Evolutionary conservation across 2,113 vertebrate species (phyloP), one percentile per base, ranked within the genome.

Genomic region (Melierax canorus): DNA sequence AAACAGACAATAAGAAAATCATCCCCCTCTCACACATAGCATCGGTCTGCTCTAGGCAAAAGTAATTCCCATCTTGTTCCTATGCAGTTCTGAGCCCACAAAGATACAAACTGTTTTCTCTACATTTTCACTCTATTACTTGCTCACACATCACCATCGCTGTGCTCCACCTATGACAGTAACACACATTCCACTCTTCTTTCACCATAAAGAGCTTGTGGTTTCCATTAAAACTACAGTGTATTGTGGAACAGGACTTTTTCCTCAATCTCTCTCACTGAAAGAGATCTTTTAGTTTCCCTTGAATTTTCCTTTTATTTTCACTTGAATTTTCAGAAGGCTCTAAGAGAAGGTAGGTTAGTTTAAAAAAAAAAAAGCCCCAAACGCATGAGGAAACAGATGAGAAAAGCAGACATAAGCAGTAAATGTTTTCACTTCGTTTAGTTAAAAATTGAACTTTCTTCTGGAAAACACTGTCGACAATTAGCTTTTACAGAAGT

Each of bases 201-300:
- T 46, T 36, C 58, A n/a, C 73, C 3, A 1, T 16, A 11, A 80
- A 58, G 23, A 36, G 43, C 8, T 38, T 46, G 23, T 21, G 17
- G 14, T 53, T 91, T 43, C 85, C 62, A 39, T 27, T 75, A 39
- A 30, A 74, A 43, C 26, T 29, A 26, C 19, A 76, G 17, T 0
- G 0, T 27, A 21, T 4, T 41, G 53, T 24, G 26, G 26, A 69
- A 79, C 0, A 1, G 7, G 11, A 32, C 3, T 38, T 82, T 22
- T 8, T 5, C 27, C 26, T 48, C 67, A 21, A 9, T 27, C 26
- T 43, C 19, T n/a, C 38, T 36, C 27, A 22, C 0, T 15, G 3
- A 56, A 73, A 36, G 26, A 27, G 8, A 12, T 30, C 8, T 69
- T 51, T 36, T 11, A 29, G 36, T n/a, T 66, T 9, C 48, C 48